phyloP scores from a whole-genome alignment of 2,888 invertebrate species.

The Trissolcus brochymenae region DNA sequence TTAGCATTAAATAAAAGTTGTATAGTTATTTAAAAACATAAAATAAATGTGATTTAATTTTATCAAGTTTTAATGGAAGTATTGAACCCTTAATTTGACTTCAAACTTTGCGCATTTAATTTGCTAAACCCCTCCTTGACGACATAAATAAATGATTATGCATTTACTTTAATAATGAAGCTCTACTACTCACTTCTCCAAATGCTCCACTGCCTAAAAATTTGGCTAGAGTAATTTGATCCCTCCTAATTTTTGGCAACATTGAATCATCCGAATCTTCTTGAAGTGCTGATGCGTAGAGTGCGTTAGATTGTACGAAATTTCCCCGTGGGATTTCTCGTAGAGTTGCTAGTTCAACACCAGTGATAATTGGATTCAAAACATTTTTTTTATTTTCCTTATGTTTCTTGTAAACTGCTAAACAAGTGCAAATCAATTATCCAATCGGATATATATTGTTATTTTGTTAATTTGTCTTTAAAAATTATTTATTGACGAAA shows the following conservation, averaged over 20 bases:
- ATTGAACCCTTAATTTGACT: no score
- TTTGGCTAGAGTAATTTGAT: constrained; percentile 90
- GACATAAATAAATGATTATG: no score
- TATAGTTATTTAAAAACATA: no score
- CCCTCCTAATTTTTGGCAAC: constrained; percentile 90
- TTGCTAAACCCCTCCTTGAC: no score
- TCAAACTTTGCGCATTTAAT: no score
- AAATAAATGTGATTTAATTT: no score
- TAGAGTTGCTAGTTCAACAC: constrained; percentile 90
- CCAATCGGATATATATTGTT: no score
- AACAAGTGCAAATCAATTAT: background rate
- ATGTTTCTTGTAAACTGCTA: constrained; percentile 81
- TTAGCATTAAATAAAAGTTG: no score
- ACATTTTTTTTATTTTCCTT: constrained; percentile 84
- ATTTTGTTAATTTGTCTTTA: no score
- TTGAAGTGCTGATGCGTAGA: constrained; percentile 83
- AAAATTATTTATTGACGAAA: background rate
- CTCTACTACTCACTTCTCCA: constrained; percentile 83
- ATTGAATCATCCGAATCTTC: constrained; percentile 87
- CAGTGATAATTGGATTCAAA: constrained; percentile 80
- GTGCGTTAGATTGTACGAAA: constrained; percentile 89
- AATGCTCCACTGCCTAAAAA: constrained; percentile 97
- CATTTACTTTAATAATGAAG: background rate
- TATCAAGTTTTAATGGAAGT: no score
- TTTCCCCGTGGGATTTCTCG: constrained; percentile 87